Conservation (phyloP, 2,113 vertebrate species). For the Reinhardtius hippoglossoides region DNA sequence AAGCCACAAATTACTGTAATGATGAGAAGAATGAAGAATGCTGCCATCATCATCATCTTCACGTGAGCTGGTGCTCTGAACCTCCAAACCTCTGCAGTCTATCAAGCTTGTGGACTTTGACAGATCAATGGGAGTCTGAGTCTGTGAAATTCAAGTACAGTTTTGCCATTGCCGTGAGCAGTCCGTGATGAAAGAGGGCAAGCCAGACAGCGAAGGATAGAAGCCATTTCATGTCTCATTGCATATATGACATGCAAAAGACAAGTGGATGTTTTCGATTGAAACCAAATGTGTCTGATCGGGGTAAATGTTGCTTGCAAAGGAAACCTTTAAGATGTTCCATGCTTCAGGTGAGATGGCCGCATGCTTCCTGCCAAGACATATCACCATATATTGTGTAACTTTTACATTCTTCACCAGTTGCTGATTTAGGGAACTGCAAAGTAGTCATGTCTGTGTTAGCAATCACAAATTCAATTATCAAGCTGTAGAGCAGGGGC, state of each 20-base stretch:
- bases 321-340: slow-evolving; percentile 32
- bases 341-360: slow-evolving; percentile 2
- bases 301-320: slow-evolving; percentile 24
- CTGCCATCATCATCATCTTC: background rate
- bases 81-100: slow-evolving; percentile 18
- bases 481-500: too few species aligned
- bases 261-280: slow-evolving; percentile 48
- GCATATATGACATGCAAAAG: slow-evolving; percentile 46
- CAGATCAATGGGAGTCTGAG: slow-evolving; percentile 50
- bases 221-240: slow-evolving; percentile 53
- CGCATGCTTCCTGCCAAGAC: background rate
- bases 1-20: background rate
- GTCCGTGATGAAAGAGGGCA: slow-evolving; percentile 39
- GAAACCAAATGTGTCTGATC: slow-evolving; percentile 32
- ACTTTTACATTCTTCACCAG: background rate
- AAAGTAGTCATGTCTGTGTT: background rate
- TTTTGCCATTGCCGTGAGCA: slow-evolving; percentile 50
- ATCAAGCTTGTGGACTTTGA: slow-evolving; percentile 32
- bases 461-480: background rate
- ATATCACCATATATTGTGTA: background rate
- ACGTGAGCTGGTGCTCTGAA: background rate
- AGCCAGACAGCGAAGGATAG: slow-evolving; percentile 49
- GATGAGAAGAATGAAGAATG: background rate
- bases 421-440: background rate
- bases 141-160: slow-evolving; percentile 59